phyloP scores from a whole-genome alignment of 1,140 invertebrate genomes.

The Drosophila setifemur region DNA sequence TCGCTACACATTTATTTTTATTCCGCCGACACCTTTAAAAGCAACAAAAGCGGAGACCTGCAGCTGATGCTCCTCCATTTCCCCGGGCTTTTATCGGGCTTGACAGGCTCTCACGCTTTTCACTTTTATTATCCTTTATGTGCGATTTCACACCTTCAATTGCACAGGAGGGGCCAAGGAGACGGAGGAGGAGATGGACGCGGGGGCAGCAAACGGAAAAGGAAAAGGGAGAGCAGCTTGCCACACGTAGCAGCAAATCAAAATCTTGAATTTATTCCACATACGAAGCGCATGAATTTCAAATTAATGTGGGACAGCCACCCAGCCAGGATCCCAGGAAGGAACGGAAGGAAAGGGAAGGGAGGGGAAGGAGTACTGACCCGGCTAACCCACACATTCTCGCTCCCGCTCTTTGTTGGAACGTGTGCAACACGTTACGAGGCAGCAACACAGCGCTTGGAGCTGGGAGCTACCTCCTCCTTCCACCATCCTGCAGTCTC shows the following conservation, averaged over 20 bases:
- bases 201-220: neutral
- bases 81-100: conserved; percentile 14
- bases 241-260: conserved; percentile 78
- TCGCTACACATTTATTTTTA: conserved; percentile 5
- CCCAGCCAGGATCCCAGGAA: conserved; percentile 1
- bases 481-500: too few relatives aligned
- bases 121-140: conserved; percentile 79
- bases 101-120: conserved; percentile 52
- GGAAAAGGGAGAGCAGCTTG: conserved; percentile 20
- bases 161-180: conserved; percentile 31
- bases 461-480: conserved; percentile 4
- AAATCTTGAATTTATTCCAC: conserved; percentile 82
- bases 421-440: conserved; percentile 75
- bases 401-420: conserved; percentile 14
- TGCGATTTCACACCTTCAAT: conserved; percentile 77
- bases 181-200: neutral
- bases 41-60: conserved; percentile 7
- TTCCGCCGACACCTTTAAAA: neutral
- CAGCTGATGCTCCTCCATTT: conserved; percentile 11
- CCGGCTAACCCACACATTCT: conserved; percentile 4
- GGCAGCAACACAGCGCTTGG: conserved; percentile 14
- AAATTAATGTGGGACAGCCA: conserved; percentile 81
- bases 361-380: conserved; percentile 15
- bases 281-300: conserved; percentile 82
- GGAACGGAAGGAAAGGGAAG: conserved; percentile 4